These are phyloP conservation scores for Heterodera schachtii DNA, from an alignment of 1,140 invertebrate species.

Conservation along the genomic window DNA sequence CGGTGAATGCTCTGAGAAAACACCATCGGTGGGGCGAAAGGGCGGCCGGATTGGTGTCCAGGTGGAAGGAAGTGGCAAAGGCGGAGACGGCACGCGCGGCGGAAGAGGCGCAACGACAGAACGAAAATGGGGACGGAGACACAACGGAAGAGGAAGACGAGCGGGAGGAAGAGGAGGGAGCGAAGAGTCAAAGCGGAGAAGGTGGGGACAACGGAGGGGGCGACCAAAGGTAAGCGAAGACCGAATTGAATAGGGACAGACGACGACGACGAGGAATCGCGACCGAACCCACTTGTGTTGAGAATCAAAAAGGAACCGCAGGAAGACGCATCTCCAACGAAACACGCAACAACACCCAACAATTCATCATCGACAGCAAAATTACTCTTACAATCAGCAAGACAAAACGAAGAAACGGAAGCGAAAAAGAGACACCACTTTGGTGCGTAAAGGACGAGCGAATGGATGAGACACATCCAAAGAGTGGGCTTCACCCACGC, in stretches of 20 bases:
- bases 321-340: neutral
- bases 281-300: neutral
- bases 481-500: no score
- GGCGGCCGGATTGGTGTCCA: constrained; percentile 2
- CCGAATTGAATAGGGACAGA: neutral
- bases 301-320: neutral
- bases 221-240: constrained; percentile 5
- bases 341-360: neutral
- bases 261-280: neutral
- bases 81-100: constrained; percentile 16
- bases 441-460: neutral
- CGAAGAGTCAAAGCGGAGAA: neutral
- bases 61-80: constrained; percentile 22
- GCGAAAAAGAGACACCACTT: neutral
- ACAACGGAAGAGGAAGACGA: neutral
- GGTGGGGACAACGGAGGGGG: no score
- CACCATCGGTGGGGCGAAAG: constrained; percentile 22
- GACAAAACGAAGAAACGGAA: neutral
- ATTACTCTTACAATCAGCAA: neutral
- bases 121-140: neutral
- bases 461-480: no score
- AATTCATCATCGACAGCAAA: neutral
- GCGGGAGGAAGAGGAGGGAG: neutral
- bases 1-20: constrained; percentile 21
- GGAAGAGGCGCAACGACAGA: constrained; percentile 1